Percentiles rank a stretch among this genome's conserved stretches.
Conservation (phyloP, 2,888 invertebrate species). For the Cosmia pyralina region DNA sequence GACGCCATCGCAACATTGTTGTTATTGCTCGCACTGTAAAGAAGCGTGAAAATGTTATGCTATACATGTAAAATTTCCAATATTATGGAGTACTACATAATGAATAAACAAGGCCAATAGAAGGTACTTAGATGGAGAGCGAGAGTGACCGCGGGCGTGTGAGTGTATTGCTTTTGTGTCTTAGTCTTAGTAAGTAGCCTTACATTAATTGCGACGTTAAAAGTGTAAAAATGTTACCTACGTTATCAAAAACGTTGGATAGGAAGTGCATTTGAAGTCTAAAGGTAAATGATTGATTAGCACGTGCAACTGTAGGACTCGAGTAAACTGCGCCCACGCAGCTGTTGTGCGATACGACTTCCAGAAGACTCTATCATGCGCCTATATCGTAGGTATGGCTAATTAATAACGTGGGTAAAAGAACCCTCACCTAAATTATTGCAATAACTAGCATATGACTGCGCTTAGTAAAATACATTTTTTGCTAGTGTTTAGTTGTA, state of each 20-base stretch:
- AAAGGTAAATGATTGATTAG: slow-evolving; percentile 22
- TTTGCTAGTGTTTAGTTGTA: too few relatives aligned
- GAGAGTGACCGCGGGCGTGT: too few relatives aligned
- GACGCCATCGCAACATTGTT: not conserved
- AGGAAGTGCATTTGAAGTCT: not conserved
- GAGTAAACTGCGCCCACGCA: slow-evolving; percentile 32
- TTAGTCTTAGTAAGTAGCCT: too few relatives aligned
- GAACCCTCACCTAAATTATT: not conserved
- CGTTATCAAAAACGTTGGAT: slow-evolving; percentile 14
- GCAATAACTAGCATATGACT: not conserved
- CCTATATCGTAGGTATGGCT: too few relatives aligned
- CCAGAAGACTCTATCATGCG: not conserved
- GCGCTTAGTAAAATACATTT: not conserved
- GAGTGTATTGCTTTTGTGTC: too few relatives aligned
- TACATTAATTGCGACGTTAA: not conserved
- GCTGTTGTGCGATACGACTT: not conserved
- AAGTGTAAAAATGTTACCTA: not conserved
- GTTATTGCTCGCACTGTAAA: not conserved
- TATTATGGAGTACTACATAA: slow-evolving; percentile 5
- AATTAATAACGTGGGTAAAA: not conserved
- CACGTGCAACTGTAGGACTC: slow-evolving; percentile 31
- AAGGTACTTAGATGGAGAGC: not conserved
- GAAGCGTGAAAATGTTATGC: too few relatives aligned
- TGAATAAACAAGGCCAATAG: not conserved
- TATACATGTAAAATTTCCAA: too few relatives aligned